These are phyloP conservation scores for Meloidogyne floridensis DNA, from an alignment of 1,140 invertebrate genomes.

Conservation along the genomic window DNA sequence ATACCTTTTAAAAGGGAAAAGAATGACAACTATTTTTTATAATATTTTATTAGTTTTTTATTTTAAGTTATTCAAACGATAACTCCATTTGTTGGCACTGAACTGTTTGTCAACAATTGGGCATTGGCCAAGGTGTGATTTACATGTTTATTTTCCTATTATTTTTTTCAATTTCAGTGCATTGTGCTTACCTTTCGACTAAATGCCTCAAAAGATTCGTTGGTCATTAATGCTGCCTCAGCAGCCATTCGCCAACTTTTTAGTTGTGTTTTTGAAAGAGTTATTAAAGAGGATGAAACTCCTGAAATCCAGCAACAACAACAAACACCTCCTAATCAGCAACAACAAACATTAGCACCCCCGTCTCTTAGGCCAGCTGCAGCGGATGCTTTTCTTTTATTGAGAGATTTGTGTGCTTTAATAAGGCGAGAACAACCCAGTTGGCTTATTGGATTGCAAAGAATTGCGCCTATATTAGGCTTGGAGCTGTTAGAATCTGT, in stretches of 20 bases:
- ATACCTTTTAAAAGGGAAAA: too few species aligned
- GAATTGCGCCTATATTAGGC: slow-evolving; percentile 95
- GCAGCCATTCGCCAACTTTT: slow-evolving; percentile 93
- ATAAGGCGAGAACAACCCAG: slow-evolving; percentile 92
- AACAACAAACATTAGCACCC: slow-evolving; percentile 57
- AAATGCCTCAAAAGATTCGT: slow-evolving; percentile 88
- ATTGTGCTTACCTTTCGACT: slow-evolving; percentile 91
- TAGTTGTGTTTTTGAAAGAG: slow-evolving; percentile 92
- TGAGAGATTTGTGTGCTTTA: slow-evolving; percentile 86
- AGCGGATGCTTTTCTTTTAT: slow-evolving; percentile 88
- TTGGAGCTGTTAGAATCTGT: slow-evolving; percentile 90
- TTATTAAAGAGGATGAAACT: slow-evolving; percentile 78
- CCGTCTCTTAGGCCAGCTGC: slow-evolving; percentile 80
- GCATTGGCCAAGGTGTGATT: slow-evolving; percentile 79
- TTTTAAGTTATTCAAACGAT: slow-evolving; percentile 86
- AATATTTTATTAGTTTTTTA: neutral
- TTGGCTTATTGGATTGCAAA: slow-evolving; percentile 90
- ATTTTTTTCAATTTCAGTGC: slow-evolving; percentile 73
- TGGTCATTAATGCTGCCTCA: slow-evolving; percentile 91
- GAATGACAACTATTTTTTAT: too few species aligned
- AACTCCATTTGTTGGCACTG: slow-evolving; percentile 88
- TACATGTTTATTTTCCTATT: neutral
- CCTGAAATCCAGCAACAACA: slow-evolving; percentile 75
- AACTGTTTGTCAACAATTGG: slow-evolving; percentile 87
- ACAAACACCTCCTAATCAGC: slow-evolving; percentile 38